phyloP scores from a whole-genome alignment of 2,113 vertebrate genomes.

The Pithys albifrons region DNA sequence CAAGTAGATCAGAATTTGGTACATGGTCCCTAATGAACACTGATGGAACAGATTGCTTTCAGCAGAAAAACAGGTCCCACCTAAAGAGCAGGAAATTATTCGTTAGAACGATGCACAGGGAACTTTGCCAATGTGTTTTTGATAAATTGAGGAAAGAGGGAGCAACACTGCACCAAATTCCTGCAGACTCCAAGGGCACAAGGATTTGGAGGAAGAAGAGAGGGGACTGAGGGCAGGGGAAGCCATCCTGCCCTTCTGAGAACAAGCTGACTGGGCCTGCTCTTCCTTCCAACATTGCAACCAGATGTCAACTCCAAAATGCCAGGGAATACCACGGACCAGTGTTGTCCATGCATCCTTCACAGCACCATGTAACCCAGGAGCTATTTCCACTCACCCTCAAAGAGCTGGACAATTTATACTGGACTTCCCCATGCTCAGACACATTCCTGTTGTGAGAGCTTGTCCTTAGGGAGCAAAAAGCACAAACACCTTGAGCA shows the following conservation, averaged over 20 bases:
- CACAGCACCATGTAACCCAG: fast-evolving
- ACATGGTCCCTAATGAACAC: fast-evolving
- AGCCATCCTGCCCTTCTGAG: background rate
- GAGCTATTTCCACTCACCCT: background rate
- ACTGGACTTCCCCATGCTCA: background rate
- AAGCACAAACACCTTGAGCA: background rate
- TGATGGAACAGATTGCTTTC: background rate
- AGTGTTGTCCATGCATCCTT: background rate
- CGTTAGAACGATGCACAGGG: fast-evolving
- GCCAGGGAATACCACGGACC: background rate
- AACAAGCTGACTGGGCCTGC: background rate
- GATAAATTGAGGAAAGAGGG: background rate
- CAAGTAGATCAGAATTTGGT: background rate
- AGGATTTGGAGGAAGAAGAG: background rate
- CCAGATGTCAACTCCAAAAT: background rate
- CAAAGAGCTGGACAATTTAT: background rate
- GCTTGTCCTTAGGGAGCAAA: background rate
- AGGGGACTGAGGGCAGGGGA: background rate
- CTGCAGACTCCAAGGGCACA: background rate
- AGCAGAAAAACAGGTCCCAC: background rate
- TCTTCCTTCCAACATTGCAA: background rate
- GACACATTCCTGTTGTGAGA: background rate
- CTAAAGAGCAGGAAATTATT: background rate
- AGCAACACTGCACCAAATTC: background rate
- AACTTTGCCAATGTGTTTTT: background rate